phyloP scores from a whole-genome alignment of 2,113 vertebrate genomes.

The Thunnus maccoyii region DNA sequence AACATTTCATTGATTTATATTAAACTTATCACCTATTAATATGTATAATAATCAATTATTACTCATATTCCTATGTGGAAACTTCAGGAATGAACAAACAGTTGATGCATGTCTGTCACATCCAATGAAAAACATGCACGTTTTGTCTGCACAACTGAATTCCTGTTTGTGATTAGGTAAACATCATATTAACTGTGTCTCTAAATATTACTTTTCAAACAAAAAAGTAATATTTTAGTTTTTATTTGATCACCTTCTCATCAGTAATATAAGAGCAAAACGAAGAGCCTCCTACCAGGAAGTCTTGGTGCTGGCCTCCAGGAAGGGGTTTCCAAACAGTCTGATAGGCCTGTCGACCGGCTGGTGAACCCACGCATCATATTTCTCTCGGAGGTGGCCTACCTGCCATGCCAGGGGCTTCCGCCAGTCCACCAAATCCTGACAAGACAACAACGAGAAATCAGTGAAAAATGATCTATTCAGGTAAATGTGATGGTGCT shows the following conservation, averaged over 20 bases:
- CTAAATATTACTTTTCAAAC: neutral
- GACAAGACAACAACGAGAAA: neutral
- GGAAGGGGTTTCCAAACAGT: conserved; percentile 92
- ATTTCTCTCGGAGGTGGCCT: conserved; percentile 93
- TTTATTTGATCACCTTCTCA: neutral
- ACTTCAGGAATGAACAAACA: no score
- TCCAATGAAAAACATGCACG: no score
- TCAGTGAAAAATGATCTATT: neutral
- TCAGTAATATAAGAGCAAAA: neutral
- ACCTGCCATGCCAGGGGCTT: conserved; percentile 98
- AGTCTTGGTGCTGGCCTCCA: conserved; percentile 93
- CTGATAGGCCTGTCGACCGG: conserved; percentile 94
- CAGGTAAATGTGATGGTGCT: neutral
- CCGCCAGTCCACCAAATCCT: conserved; percentile 97
- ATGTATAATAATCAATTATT: no score
- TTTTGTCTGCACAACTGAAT: no score
- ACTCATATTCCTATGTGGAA: no score
- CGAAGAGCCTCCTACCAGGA: conserved; percentile 85
- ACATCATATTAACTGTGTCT: no score
- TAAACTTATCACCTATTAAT: no score
- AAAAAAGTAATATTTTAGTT: neutral
- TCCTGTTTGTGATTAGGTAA: no score
- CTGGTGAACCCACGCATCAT: conserved; percentile 97
- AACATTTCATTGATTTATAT: no score
- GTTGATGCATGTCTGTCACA: no score